These are phyloP conservation scores for Lytechinus pictus DNA, from an alignment of 35 echinoderm and acorn worm genomes.

Conservation along the genomic window DNA sequence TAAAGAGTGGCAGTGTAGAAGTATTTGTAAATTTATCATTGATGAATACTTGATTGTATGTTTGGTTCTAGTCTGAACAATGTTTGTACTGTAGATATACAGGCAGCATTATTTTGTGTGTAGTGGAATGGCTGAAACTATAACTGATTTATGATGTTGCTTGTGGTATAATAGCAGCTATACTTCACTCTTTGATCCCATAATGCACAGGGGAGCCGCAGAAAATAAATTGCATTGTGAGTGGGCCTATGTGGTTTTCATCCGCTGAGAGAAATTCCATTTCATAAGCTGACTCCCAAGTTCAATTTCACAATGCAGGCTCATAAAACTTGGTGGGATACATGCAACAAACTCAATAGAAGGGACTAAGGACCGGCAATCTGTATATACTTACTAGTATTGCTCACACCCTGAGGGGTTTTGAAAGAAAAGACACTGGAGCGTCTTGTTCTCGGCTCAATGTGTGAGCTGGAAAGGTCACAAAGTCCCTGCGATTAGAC, in stretches of 20 bases:
- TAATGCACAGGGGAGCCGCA: not conserved
- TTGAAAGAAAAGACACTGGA: slow-evolving; percentile 15
- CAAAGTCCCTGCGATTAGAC: slow-evolving; percentile 35
- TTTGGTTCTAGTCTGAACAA: too few relatives aligned
- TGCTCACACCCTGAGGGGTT: slow-evolving; percentile 7
- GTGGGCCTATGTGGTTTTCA: not conserved
- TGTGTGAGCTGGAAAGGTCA: not conserved
- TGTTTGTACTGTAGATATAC: not conserved
- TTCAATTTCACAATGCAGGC: slow-evolving; percentile 18
- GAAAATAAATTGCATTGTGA: not conserved
- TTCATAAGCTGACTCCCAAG: not conserved
- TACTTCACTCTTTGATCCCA: not conserved
- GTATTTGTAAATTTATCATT: too few relatives aligned
- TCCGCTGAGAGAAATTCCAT: not conserved
- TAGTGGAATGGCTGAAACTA: not conserved
- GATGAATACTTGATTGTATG: too few relatives aligned
- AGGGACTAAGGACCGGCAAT: not conserved
- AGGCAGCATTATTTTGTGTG: not conserved
- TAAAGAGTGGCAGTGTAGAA: too few relatives aligned
- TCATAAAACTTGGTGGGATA: not conserved
- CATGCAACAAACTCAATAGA: not conserved
- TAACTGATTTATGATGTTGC: slow-evolving; percentile 3
- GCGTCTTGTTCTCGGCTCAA: not conserved
- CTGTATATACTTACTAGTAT: slow-evolving; percentile 1
- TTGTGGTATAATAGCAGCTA: not conserved